These are phyloP conservation scores for Brachyhypopomus occidentalis DNA, from an alignment of 2,113 vertebrate species.

Conservation along the genomic window DNA sequence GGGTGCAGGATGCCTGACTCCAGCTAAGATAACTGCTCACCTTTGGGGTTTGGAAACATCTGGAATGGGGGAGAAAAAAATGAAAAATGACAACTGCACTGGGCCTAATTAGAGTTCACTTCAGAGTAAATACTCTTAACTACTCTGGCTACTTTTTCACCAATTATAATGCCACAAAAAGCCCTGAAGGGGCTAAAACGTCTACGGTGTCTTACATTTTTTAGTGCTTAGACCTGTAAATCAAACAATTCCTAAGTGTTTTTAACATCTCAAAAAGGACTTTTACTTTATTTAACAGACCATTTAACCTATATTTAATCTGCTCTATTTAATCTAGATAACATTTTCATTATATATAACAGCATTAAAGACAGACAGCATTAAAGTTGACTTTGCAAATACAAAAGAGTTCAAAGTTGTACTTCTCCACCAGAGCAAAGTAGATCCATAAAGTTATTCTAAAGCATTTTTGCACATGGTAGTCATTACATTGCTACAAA, in stretches of 20 bases:
- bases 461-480: neutral
- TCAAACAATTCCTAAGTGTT: neutral
- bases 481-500: neutral
- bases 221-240: neutral
- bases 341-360: neutral
- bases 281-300: neutral
- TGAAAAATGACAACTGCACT: neutral
- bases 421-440: too few relatives aligned
- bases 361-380: neutral
- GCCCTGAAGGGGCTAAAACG: neutral
- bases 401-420: too few relatives aligned
- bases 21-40: neutral
- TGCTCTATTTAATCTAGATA: neutral
- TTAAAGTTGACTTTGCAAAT: too few relatives aligned
- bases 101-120: neutral
- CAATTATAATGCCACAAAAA: neutral
- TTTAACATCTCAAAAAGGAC: neutral
- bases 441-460: neutral
- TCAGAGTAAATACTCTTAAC: neutral
- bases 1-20: neutral
- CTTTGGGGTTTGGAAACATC: neutral
- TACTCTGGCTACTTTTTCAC: neutral
- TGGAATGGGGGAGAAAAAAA: neutral
- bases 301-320: too few relatives aligned
- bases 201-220: constrained; percentile 15